Evolutionary conservation across 2,113 vertebrate genomes (phyloP).

Genomic region (Ovis canadensis): DNA sequence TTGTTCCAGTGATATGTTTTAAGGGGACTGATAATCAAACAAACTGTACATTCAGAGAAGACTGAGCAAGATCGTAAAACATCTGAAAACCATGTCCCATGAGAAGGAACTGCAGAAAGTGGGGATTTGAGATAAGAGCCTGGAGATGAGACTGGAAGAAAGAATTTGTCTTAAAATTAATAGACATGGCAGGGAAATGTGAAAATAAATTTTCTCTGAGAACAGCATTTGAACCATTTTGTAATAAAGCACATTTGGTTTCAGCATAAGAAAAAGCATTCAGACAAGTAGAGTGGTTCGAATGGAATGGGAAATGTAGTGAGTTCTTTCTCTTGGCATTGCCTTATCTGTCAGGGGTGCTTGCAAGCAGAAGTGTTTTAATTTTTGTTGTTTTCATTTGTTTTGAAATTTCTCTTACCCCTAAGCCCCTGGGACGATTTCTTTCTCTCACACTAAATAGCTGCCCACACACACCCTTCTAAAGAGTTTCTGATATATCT

Average conservation of each 20-base stretch:
- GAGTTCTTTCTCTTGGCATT: background rate
- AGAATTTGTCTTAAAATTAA: background rate
- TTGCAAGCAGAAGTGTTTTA: background rate
- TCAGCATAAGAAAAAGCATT: background rate
- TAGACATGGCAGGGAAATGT: background rate
- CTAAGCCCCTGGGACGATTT: background rate
- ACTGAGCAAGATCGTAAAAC: background rate
- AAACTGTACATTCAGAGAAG: background rate
- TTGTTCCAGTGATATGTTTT: background rate
- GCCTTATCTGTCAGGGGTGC: background rate
- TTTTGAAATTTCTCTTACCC: background rate
- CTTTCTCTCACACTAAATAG: background rate
- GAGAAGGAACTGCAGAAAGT: background rate
- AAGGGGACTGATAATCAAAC: background rate
- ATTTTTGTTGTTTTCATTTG: background rate
- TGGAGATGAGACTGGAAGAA: background rate
- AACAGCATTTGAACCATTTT: background rate
- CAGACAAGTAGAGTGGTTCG: background rate
- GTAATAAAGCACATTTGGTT: background rate
- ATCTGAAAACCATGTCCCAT: background rate
- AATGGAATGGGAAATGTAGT: background rate
- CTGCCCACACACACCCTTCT: background rate
- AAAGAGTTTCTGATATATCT: background rate
- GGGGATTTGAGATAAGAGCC: background rate
- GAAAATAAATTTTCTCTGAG: slow-evolving; percentile 28